Evolutionary conservation across 2,797 vertebrate genomes (phyloP), one percentile per base, ranked within the genome.

Genomic region (Pachyuromys duprasi): DNA sequence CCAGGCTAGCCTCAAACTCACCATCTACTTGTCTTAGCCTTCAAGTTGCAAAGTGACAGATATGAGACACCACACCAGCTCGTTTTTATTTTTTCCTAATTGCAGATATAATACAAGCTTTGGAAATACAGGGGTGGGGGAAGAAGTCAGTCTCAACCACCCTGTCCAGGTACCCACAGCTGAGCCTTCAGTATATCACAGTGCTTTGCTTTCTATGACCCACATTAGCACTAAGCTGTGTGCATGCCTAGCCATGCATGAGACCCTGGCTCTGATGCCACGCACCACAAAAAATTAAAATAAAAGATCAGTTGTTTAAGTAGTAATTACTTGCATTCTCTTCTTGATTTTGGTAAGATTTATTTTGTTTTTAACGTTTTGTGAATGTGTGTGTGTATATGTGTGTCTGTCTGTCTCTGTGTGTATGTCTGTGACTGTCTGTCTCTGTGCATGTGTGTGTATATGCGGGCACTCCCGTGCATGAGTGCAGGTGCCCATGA

Each of bases 21-120:
- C 55, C 7, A 15, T 17, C 39, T 14, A 13, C 18, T 33, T 75
- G 28, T 63, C 57, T 88, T 31, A 75, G 55, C 55, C 28, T 88
- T 15, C 86, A 31, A 33, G 60, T 24, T 89, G 86, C 39, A 63
- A 62, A 22, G 33, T 76, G 60, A 26, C 39, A 49, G 12, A 12
- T 45, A 49, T 6, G 28, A 62, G 39, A n/a, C 20, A 63, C 20
- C 20, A 76, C 22, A n/a, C 3, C 7, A 86, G n/a, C 2, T 33
- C 74, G 2, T 49, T 49, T 49, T n/a, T 89, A 55, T 82, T 75
- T 33, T 88, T 67, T 88, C 63, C 82, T 86, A 55, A 86, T 70
- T 57, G 62, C 31, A 84, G 62, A 88, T 70, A 49, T 3, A 69
- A 63, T 11, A 75, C 7, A 95, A 96, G 42, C 78, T 74, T 94